Evolutionary conservation across 2,888 invertebrate species (phyloP).

Genomic region (Incurvaria masculella): DNA sequence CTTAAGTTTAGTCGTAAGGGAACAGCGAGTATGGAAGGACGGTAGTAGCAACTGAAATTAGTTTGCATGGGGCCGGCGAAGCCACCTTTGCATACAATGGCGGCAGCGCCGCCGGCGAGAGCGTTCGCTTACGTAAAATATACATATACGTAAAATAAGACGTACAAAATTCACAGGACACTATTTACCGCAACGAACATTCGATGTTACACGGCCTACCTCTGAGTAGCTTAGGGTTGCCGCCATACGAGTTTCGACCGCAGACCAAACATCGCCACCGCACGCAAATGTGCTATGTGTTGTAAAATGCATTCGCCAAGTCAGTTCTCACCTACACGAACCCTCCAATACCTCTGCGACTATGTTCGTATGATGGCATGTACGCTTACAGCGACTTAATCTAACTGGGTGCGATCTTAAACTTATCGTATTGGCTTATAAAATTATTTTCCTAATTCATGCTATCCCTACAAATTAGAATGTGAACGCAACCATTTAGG

Average conservation of each 20-base stretch:
- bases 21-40: background rate
- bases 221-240: too few relatives aligned
- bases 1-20: background rate
- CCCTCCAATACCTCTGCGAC: background rate
- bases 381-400: background rate
- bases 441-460: background rate
- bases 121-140: too few relatives aligned
- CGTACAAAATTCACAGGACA: too few relatives aligned
- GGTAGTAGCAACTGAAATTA: background rate
- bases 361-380: background rate
- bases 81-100: background rate
- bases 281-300: background rate
- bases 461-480: constrained; percentile 59
- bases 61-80: background rate
- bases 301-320: background rate
- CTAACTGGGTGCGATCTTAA: background rate
- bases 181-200: too few relatives aligned
- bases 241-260: background rate
- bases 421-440: background rate
- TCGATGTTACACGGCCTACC: too few relatives aligned
- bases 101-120: too few relatives aligned
- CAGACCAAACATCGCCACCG: background rate
- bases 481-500: too few relatives aligned
- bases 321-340: background rate
- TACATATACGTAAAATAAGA: too few relatives aligned